Conservation (phyloP, 2,888 invertebrate species). For the Coleophora deauratella region DNA sequence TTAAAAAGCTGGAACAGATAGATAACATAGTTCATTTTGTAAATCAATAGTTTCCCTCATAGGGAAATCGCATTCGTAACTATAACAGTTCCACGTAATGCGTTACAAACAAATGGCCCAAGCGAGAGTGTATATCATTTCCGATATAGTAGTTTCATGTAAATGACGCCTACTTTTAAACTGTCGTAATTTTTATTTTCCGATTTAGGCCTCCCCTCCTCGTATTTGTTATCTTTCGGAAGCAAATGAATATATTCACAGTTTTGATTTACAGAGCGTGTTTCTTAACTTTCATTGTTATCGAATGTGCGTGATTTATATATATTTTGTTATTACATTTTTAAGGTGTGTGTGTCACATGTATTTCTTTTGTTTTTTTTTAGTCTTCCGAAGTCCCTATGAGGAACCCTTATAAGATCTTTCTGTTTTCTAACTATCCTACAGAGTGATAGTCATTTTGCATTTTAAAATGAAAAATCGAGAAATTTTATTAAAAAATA, state of each 20-base stretch:
- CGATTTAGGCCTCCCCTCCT: constrained; percentile 61
- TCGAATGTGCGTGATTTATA: constrained; percentile 20
- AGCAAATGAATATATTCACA: constrained; percentile 63
- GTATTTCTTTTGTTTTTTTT: too few relatives aligned
- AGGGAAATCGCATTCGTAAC: too few relatives aligned
- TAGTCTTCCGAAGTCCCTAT: too few relatives aligned
- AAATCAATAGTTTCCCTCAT: too few relatives aligned
- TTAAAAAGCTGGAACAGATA: too few relatives aligned
- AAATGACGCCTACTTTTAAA: constrained; percentile 72
- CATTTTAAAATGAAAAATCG: too few relatives aligned
- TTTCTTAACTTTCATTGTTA: constrained; percentile 34
- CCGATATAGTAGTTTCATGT: constrained; percentile 69
- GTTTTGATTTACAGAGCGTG: constrained; percentile 49
- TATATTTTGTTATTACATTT: background rate
- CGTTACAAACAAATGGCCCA: constrained; percentile 50
- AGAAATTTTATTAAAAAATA: too few relatives aligned
- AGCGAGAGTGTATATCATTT: constrained; percentile 52
- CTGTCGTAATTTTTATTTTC: constrained; percentile 72
- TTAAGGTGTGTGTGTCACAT: too few relatives aligned
- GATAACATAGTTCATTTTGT: too few relatives aligned
- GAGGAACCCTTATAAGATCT: too few relatives aligned
- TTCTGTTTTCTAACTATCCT: too few relatives aligned
- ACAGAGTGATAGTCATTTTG: too few relatives aligned
- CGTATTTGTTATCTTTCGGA: constrained; percentile 62
- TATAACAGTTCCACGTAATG: constrained; percentile 13